Conservation (phyloP, 1,140 invertebrate genomes). For the Aphelinus certus region DNA sequence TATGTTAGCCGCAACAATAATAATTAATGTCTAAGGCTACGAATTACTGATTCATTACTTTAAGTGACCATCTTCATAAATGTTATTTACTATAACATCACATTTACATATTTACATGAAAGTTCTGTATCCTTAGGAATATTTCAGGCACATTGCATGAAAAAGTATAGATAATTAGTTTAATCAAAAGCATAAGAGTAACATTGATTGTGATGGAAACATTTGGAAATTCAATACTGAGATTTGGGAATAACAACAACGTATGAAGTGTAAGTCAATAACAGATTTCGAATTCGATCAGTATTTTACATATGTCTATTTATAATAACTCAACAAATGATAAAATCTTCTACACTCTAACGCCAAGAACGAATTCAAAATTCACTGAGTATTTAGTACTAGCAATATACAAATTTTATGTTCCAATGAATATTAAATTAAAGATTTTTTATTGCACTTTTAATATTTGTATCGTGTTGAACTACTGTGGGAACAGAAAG, state of each 20-base stretch:
- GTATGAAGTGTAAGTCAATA: not conserved
- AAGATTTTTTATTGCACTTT: too few relatives aligned
- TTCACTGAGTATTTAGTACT: too few relatives aligned
- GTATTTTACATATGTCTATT: too few relatives aligned
- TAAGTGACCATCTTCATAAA: not conserved
- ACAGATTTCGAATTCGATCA: too few relatives aligned
- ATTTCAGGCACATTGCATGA: not conserved
- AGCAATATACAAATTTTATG: too few relatives aligned
- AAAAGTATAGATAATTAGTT: not conserved
- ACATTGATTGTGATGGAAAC: not conserved
- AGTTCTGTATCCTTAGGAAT: not conserved
- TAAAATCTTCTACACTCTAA: too few relatives aligned
- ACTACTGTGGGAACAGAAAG: too few relatives aligned
- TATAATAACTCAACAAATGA: too few relatives aligned
- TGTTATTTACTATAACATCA: not conserved
- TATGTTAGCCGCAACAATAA: not conserved
- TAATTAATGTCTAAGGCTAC: not conserved
- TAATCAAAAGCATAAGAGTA: not conserved
- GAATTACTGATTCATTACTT: not conserved
- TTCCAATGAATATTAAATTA: too few relatives aligned
- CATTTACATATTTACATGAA: constrained; percentile 33
- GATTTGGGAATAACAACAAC: not conserved
- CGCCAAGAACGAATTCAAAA: too few relatives aligned
- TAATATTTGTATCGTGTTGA: too few relatives aligned
- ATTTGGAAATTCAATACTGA: not conserved